Evolutionary conservation across 2,797 vertebrate species (phyloP), one percentile per base, ranked within the genome.

Genomic region (Leucoraja ocellata): DNA sequence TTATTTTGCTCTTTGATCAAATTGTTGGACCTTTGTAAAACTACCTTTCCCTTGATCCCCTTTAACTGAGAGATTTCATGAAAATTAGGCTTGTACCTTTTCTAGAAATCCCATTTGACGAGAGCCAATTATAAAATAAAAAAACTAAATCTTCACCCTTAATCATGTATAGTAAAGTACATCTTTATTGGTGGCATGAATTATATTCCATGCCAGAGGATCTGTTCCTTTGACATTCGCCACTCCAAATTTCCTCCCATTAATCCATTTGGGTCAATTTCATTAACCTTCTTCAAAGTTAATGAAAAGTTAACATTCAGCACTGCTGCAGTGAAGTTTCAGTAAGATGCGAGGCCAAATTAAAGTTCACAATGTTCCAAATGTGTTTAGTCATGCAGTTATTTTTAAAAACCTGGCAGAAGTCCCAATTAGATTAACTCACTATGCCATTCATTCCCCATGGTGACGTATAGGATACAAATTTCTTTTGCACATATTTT

Each of bases 321-420:
- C 6, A 84, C 23, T 25, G 10, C 25, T 84, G 25, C 18, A 28
- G n/a, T 84, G 46, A 84, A 28, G 28, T 25, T 11, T 32, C 54
- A 58, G 21, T 58, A 84, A 61, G 25, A 84, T 84, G 81, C n/a
- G 58, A 58, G 7, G 25, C 54, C 23, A 39, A 83, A 54, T 6
- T 13, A 63, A 84, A 84, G 81, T 61, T 84, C 80, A 54, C 80
- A 83, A 83, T 83, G 80, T 83, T 83, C 81, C 25, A 54, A 84
- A 61, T 84, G 81, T 84, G 81, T 84, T 84, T 18, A 25, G 81
- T 84, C 81, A 84, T 84, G 81, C 25, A 61, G 81, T 84, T 61
- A 84, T 84, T 84, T 84, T 84, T 84, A 84, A 84, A 84, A 36
- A 84, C 23, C 54, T 84, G 54, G 25, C 81, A 84, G 81, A 84